Conservation (phyloP, 2,113 vertebrate genomes). For the Mesembrinibis cayennensis region DNA sequence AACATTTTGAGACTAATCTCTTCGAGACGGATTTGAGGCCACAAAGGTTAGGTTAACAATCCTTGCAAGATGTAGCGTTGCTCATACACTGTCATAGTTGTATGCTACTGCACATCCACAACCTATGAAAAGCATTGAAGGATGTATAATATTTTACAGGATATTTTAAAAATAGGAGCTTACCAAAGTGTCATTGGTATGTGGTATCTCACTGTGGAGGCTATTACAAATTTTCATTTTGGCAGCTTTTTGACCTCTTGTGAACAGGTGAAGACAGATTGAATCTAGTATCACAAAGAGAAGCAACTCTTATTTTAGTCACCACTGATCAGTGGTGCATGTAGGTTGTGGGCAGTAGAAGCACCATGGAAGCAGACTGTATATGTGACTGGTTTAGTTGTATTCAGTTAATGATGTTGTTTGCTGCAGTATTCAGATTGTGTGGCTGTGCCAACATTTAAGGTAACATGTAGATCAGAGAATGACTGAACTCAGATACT, state of each 20-base stretch:
- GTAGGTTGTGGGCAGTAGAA: background rate
- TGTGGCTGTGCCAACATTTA: background rate
- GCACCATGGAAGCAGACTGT: background rate
- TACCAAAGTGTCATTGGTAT: background rate
- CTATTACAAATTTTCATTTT: background rate
- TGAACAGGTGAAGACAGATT: background rate
- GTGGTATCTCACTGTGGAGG: background rate
- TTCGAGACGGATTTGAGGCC: background rate
- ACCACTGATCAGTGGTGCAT: rapidly evolving
- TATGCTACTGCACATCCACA: background rate
- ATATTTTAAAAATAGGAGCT: background rate
- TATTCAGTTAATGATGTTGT: background rate
- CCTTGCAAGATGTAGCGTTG: background rate
- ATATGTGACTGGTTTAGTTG: background rate
- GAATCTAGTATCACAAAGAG: background rate
- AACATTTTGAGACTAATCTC: background rate
- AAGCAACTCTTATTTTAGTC: background rate
- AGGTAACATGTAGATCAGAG: background rate
- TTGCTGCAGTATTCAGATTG: background rate
- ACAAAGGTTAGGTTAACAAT: background rate
- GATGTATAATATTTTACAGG: background rate
- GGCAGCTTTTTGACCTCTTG: background rate
- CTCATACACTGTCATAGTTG: background rate
- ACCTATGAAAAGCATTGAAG: background rate
- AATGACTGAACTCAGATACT: background rate